Evolutionary conservation across 1,140 invertebrate species (phyloP).

Genomic region (Lasaia peninsularis): DNA sequence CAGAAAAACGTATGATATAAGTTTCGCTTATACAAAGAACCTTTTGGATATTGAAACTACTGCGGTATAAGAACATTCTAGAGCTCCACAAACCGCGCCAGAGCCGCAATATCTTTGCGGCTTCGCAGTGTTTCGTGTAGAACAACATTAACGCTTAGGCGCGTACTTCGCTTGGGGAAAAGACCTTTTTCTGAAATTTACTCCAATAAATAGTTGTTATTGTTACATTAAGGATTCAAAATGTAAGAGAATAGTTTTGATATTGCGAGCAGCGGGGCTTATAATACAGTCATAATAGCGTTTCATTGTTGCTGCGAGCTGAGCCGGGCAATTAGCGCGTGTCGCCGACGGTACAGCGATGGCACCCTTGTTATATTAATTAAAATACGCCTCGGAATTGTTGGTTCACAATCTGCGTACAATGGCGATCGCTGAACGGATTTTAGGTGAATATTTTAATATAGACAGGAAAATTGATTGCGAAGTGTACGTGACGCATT

Average conservation of each 20-base stretch:
- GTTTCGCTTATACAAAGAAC: too few species aligned
- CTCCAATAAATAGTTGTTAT: neutral
- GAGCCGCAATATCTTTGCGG: too few species aligned
- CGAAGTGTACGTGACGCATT: too few species aligned
- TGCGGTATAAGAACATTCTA: too few species aligned
- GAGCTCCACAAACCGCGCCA: too few species aligned
- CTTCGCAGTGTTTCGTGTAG: too few species aligned
- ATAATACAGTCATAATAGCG: constrained; percentile 19
- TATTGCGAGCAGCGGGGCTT: constrained; percentile 10
- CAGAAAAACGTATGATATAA: too few species aligned
- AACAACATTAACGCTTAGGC: too few species aligned
- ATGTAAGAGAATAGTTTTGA: neutral
- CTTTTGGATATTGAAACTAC: too few species aligned
- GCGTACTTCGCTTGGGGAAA: too few species aligned
- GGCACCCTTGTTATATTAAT: constrained; percentile 16
- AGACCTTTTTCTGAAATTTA: too few species aligned
- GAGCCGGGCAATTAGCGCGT: constrained; percentile 20
- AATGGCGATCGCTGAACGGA: constrained; percentile 4
- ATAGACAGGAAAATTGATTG: neutral
- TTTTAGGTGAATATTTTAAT: constrained; percentile 6
- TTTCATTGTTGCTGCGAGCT: constrained; percentile 21
- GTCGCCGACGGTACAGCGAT: constrained; percentile 11
- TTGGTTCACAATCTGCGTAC: constrained; percentile 2
- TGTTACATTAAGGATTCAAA: neutral
- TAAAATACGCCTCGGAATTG: constrained; percentile 16